phyloP scores from a whole-genome alignment of 2,797 vertebrate species.

The Coracias cyanogaster region DNA sequence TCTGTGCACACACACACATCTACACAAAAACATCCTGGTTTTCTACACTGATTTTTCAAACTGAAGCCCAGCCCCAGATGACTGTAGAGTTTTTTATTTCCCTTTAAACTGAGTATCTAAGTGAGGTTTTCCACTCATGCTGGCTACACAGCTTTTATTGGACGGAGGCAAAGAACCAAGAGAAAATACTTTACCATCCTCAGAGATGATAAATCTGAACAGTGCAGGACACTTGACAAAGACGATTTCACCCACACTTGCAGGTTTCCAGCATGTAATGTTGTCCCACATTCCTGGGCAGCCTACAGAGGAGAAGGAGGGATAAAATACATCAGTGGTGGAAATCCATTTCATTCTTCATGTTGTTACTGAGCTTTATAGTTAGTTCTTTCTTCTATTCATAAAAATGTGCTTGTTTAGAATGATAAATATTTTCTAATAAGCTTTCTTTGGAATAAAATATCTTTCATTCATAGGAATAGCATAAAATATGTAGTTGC shows the following conservation, averaged over 20 bases:
- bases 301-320: conserved; percentile 63
- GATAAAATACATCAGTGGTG: background rate
- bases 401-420: background rate
- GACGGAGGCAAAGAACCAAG: background rate
- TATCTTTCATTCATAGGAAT: background rate
- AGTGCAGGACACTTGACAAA: conserved; percentile 91
- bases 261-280: conserved; percentile 94
- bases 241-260: conserved; percentile 86
- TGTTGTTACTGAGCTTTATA: rapidly evolving
- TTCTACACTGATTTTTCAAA: background rate
- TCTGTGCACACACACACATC: rapidly evolving
- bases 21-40: background rate
- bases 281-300: conserved; percentile 98
- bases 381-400: background rate
- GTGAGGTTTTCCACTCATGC: background rate
- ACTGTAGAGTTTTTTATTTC: background rate
- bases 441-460: background rate
- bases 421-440: background rate
- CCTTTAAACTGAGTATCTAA: background rate
- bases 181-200: conserved; percentile 81
- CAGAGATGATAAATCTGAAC: conserved; percentile 87
- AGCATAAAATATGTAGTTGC: background rate
- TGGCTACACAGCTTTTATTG: background rate
- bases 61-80: background rate
- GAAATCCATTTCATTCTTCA: background rate